Conservation (phyloP, 1,140 invertebrate genomes). For the Cotesia typhae region DNA sequence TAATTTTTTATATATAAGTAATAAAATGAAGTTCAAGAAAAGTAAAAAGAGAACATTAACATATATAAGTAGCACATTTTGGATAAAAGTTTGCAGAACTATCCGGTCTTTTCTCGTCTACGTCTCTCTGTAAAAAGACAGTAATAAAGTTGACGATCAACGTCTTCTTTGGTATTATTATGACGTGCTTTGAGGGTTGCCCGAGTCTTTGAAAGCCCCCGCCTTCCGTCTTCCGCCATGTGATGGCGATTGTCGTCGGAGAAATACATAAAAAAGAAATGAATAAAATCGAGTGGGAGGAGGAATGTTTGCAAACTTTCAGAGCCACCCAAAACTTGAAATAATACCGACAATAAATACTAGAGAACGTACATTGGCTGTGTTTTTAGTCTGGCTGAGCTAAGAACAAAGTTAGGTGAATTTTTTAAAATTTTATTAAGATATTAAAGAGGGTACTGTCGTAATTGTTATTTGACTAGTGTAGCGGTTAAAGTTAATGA, state of each 20-base stretch:
- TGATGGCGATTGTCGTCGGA: background rate
- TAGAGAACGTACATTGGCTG: background rate
- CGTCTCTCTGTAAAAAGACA: background rate
- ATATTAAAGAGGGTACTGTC: too few relatives aligned
- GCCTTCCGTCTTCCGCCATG: background rate
- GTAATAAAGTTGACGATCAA: slow-evolving; percentile 22
- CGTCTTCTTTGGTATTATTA: slow-evolving; percentile 5
- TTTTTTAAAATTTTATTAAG: too few relatives aligned
- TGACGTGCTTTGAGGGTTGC: slow-evolving; percentile 12
- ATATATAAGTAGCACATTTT: background rate
- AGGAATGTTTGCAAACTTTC: slow-evolving; percentile 16
- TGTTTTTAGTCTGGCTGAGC: background rate
- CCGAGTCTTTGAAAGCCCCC: background rate
- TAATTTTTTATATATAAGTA: too few relatives aligned
- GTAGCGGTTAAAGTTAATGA: too few relatives aligned
- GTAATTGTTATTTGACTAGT: too few relatives aligned
- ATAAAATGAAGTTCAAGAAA: too few relatives aligned
- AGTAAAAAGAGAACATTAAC: slow-evolving; percentile 1
- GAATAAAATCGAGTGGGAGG: background rate
- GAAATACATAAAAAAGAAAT: background rate
- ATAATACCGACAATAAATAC: slow-evolving; percentile 5
- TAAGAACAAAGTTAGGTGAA: too few relatives aligned
- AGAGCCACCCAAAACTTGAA: background rate
- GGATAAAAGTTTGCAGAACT: too few relatives aligned
- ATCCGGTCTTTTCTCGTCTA: slow-evolving; percentile 1